Conservation (phyloP, 2,113 vertebrate species). For the Mystacornis crossleyi region DNA sequence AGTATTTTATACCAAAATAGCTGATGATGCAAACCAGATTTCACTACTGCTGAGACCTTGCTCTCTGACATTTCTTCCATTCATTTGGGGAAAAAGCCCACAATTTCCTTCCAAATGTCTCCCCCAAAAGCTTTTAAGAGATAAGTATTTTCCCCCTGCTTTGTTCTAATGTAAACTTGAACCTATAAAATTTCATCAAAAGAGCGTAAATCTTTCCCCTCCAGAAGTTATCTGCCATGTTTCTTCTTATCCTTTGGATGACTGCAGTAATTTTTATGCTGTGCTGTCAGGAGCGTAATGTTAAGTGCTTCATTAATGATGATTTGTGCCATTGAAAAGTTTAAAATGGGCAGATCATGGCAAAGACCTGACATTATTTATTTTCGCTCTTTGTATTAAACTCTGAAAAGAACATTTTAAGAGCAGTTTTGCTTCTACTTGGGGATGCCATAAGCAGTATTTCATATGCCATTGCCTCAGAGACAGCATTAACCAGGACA, state of each 20-base stretch:
- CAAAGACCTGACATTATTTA: slow-evolving; percentile 70
- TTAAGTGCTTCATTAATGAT: slow-evolving; percentile 79
- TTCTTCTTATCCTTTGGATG: slow-evolving; percentile 70
- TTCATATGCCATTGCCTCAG: slow-evolving; percentile 59
- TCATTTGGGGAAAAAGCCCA: not conserved
- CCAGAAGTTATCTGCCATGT: slow-evolving; percentile 50
- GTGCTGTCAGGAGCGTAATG: slow-evolving; percentile 69
- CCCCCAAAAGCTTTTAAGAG: slow-evolving; percentile 33
- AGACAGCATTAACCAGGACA: slow-evolving; percentile 68
- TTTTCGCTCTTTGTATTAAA: slow-evolving; percentile 70
- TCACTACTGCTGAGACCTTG: not conserved
- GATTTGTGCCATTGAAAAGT: slow-evolving; percentile 71
- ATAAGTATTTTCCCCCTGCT: not conserved
- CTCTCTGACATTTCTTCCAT: slow-evolving; percentile 18
- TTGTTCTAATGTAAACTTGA: slow-evolving; percentile 53
- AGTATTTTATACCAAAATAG: not conserved
- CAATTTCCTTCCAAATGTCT: not conserved
- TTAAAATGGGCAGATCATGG: slow-evolving; percentile 72
- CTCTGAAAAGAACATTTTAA: slow-evolving; percentile 59
- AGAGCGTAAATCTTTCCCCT: slow-evolving; percentile 55
- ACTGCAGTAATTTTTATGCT: slow-evolving; percentile 69
- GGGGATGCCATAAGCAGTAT: slow-evolving; percentile 55
- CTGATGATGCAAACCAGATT: not conserved
- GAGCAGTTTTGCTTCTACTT: slow-evolving; percentile 64
- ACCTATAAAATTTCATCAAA: slow-evolving; percentile 57